phyloP scores from a whole-genome alignment of 2,888 invertebrate species.

The Adelognathus sp. region DNA sequence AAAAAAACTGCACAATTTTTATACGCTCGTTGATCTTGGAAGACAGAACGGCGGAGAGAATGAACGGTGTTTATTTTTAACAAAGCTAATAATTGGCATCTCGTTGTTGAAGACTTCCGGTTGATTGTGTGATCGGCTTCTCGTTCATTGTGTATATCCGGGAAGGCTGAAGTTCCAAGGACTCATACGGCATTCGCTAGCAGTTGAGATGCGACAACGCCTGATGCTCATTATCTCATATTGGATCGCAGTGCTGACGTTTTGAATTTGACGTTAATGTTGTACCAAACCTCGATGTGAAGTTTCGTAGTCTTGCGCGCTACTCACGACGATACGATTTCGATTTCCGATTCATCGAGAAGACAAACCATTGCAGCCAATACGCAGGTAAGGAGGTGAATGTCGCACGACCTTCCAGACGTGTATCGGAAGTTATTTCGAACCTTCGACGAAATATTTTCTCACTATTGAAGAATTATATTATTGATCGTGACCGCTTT shows the following conservation, averaged over 20 bases:
- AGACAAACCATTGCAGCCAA: too few species aligned
- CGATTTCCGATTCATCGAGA: too few species aligned
- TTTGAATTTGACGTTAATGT: neutral
- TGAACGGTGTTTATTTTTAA: slow-evolving; percentile 6
- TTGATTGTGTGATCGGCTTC: slow-evolving; percentile 36
- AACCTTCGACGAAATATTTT: too few species aligned
- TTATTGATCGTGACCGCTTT: too few species aligned
- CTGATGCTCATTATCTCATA: neutral
- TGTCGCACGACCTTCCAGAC: too few species aligned
- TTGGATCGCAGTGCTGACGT: neutral
- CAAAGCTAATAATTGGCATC: slow-evolving; percentile 43
- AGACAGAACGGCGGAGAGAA: neutral
- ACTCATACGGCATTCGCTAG: neutral
- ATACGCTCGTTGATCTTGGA: neutral
- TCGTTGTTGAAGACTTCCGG: slow-evolving; percentile 34
- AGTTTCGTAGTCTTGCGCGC: too few species aligned
- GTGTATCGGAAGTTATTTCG: too few species aligned
- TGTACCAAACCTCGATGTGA: too few species aligned
- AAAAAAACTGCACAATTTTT: neutral
- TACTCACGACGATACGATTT: too few species aligned
- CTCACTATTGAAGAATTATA: too few species aligned
- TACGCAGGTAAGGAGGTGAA: too few species aligned
- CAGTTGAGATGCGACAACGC: slow-evolving; percentile 14
- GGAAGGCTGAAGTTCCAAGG: slow-evolving; percentile 45
- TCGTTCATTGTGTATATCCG: slow-evolving; percentile 35